Evolutionary conservation across 2,888 invertebrate genomes (phyloP).

Genomic region (Ferrisia virgata): DNA sequence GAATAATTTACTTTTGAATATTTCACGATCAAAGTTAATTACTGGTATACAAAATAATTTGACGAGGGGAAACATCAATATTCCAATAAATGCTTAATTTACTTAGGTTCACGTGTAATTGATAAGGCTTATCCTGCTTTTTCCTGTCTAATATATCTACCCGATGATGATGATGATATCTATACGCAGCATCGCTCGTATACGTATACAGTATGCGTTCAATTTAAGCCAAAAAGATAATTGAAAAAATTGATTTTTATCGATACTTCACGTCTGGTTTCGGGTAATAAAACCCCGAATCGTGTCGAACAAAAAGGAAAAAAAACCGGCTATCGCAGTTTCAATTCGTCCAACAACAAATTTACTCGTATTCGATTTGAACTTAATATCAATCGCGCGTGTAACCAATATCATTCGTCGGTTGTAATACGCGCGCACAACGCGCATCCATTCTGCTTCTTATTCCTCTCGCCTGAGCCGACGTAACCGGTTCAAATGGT

Average conservation of each 20-base stretch:
- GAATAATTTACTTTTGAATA: neutral
- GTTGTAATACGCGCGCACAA: neutral
- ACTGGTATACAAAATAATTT: neutral
- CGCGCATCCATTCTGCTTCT: too few species aligned
- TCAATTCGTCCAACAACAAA: neutral
- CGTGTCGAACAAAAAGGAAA: neutral
- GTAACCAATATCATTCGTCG: neutral
- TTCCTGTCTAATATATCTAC: neutral
- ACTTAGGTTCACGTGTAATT: neutral
- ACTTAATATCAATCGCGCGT: neutral
- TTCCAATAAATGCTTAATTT: neutral
- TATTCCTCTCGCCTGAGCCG: neutral
- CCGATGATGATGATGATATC: too few species aligned
- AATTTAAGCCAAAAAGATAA: neutral
- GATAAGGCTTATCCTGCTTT: neutral
- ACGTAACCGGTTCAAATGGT: neutral
- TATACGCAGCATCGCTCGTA: neutral
- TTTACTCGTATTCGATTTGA: neutral
- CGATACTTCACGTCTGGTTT: neutral
- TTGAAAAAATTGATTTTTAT: slow-evolving; percentile 7
- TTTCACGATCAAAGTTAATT: neutral
- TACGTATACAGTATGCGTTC: too few species aligned
- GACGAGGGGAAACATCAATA: neutral
- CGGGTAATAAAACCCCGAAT: neutral
- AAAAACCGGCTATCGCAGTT: neutral